phyloP scores from a whole-genome alignment of 1,140 invertebrate genomes.

The Orussus abietinus region DNA sequence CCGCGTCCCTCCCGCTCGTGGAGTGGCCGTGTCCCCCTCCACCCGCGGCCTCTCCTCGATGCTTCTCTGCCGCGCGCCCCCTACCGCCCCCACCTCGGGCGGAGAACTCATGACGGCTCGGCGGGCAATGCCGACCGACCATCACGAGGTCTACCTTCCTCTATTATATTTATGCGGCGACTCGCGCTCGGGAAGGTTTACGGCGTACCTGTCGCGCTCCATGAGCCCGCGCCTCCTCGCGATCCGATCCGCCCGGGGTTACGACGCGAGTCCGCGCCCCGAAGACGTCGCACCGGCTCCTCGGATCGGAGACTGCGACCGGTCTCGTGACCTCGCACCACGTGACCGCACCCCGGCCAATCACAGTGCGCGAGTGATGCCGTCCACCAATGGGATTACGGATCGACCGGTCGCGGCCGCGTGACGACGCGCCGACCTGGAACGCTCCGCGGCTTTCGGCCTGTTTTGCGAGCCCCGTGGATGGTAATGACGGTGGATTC shows the following conservation, averaged over 20 bases:
- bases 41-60: slow-evolving; percentile 16
- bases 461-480: no score
- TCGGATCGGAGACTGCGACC: slow-evolving; percentile 2
- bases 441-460: no score
- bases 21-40: slow-evolving; percentile 4
- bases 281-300: neutral
- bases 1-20: slow-evolving; percentile 20
- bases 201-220: slow-evolving; percentile 25
- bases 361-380: slow-evolving; percentile 2
- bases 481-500: no score
- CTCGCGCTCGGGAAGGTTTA: slow-evolving; percentile 48
- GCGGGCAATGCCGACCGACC: slow-evolving; percentile 49
- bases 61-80: slow-evolving; percentile 28
- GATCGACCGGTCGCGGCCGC: no score
- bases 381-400: slow-evolving; percentile 19
- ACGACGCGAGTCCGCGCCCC: neutral
- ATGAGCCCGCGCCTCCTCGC: neutral
- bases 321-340: neutral
- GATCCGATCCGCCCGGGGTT: neutral
- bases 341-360: no score
- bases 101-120: slow-evolving; percentile 44
- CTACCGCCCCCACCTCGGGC: slow-evolving; percentile 29
- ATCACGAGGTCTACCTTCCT: slow-evolving; percentile 47
- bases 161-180: slow-evolving; percentile 53
- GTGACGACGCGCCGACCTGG: no score